These are phyloP conservation scores for Delia radicum DNA, from an alignment of 1,140 invertebrate genomes.

Conservation along the genomic window DNA sequence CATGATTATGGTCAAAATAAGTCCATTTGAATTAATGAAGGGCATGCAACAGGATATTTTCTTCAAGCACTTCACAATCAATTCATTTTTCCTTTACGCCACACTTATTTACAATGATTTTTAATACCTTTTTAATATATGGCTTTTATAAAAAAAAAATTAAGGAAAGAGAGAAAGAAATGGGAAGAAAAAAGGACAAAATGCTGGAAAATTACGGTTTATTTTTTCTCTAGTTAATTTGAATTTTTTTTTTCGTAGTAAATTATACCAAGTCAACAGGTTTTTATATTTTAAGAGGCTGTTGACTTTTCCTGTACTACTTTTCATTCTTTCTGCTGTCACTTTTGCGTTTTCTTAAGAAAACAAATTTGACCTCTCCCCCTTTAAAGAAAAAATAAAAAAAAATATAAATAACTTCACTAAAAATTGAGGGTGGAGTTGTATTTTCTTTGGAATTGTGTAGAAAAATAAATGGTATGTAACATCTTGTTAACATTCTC, in stretches of 20 bases:
- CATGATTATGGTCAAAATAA: conserved; percentile 12
- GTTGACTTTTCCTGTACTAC: neutral
- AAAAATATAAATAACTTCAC: neutral
- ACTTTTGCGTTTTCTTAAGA: neutral
- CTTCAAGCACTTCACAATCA: neutral
- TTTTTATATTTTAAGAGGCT: neutral
- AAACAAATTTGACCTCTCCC: neutral
- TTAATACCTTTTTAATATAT: neutral
- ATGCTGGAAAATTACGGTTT: neutral
- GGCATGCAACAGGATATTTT: neutral
- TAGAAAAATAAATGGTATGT: conserved; percentile 11
- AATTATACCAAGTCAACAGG: conserved; percentile 13
- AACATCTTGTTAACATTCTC: conserved; percentile 7
- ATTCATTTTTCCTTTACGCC: neutral
- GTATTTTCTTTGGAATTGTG: neutral
- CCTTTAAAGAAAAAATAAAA: neutral
- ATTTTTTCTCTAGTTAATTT: conserved; percentile 5
- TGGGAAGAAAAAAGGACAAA: conserved; percentile 3
- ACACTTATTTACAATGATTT: too few species aligned
- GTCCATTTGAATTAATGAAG: neutral
- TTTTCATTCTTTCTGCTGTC: neutral
- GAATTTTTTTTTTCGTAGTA: neutral
- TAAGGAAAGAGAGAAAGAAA: neutral
- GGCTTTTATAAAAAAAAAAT: too few species aligned
- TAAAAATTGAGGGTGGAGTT: neutral